Evolutionary conservation across 2,113 vertebrate genomes (phyloP), one percentile per base, ranked within the genome.

Genomic region (Coturnix japonica): DNA sequence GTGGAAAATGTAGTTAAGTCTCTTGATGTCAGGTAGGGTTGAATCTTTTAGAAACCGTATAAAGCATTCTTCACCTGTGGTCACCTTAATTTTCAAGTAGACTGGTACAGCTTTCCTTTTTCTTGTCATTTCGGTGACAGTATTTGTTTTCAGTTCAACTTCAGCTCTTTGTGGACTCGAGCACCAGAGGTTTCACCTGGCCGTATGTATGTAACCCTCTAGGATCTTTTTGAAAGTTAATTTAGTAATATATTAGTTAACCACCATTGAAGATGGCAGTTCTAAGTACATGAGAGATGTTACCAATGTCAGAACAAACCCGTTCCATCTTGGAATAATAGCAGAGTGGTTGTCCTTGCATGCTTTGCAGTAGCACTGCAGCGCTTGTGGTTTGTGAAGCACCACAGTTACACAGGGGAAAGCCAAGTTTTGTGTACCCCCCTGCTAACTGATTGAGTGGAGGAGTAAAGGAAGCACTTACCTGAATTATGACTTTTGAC

Each of bases 141-240:
- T 6, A 7, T 6, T 22, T 1, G 1, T 33, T 88, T 90, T 71
- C 20, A 37, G 43, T 37, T 77, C 72, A 46, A 39, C 39, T 64
- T 26, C 4, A 78, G 0, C 86, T 59, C 61, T 49, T 57, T 31
- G 25, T 67, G 74, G 37, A 28, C 53, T 91, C n/a, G 5, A 13
- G 87, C 71, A 83, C 78, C 75, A 77, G 57, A 49, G 47, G n/a
- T 56, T 93, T 90, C 51, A 37, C 7, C 1, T 88, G 65, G 51
- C 44, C 7, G 3, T 9, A 11, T 7, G 11, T 39, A 3, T n/a
- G 31, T 44, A 21, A 44, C 31, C 57, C 77, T 84, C 73, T 70
- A 71, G 91, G 81, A 74, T 56, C 81, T 88, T 85, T 71, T 67
- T 94, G 91, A 85, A 93, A 90, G 87, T 89, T 90, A 53, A 89